phyloP scores from a whole-genome alignment of 2,888 invertebrate genomes.

The Andrena chrysosceles region DNA sequence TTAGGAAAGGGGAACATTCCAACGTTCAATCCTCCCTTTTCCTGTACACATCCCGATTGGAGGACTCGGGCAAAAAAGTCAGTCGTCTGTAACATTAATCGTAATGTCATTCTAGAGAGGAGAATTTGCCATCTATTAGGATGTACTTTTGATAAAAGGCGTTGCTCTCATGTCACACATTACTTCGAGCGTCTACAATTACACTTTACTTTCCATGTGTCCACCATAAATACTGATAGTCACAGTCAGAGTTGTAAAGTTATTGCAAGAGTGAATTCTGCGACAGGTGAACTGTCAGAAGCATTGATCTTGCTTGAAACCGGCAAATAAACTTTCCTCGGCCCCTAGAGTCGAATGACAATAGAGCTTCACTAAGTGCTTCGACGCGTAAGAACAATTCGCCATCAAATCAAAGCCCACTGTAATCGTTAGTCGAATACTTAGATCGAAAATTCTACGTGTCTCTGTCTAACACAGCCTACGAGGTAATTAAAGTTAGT shows the following conservation, averaged over 20 bases:
- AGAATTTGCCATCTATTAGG: conserved; percentile 16
- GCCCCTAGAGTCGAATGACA: conserved; percentile 39
- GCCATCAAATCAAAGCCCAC: background rate
- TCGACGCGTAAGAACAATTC: background rate
- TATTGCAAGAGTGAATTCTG: background rate
- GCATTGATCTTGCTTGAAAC: conserved; percentile 18
- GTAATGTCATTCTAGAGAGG: conserved; percentile 9
- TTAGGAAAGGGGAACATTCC: conserved; percentile 59
- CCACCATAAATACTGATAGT: background rate
- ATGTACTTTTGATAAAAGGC: background rate
- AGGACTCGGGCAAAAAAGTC: conserved; percentile 13
- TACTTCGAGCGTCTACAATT: conserved; percentile 26
- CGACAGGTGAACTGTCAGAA: background rate
- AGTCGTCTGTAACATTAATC: conserved; percentile 21
- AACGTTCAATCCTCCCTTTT: conserved; percentile 51
- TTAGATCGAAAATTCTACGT: conserved; percentile 9
- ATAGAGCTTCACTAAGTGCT: conserved; percentile 7
- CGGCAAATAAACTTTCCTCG: conserved; percentile 29
- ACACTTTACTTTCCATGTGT: background rate
- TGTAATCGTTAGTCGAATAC: conserved; percentile 15
- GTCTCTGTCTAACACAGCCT: background rate
- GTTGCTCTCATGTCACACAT: conserved; percentile 53
- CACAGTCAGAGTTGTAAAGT: background rate
- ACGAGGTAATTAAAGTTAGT: conserved; percentile 24
- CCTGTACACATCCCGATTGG: conserved; percentile 49